Evolutionary conservation across 2,888 invertebrate species (phyloP), one percentile per base, ranked within the genome.

Genomic region (Antitype chi): DNA sequence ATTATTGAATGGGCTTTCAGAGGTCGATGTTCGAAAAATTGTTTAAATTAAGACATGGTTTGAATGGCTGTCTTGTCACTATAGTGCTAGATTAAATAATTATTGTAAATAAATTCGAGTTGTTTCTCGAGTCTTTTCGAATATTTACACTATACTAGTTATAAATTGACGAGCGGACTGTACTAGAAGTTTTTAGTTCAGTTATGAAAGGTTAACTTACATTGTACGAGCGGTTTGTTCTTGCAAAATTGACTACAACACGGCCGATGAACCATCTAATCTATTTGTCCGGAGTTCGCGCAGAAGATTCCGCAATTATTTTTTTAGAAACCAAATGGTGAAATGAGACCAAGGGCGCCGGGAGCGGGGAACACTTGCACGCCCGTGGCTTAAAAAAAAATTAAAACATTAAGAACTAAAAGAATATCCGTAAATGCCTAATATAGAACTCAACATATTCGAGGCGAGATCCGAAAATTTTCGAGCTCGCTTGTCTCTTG

Each of bases 51-150:
- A 52, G 57, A 79, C 81, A 79, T 67, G 79, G 76, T 81, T 64
- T 52, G 25, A 20, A 75, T 76, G 79, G 79, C 81, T 80, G 81
- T 80, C 62, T 63, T 63, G 79, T 81, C 63, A 76, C 81, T 62
- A 66, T 62, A 71, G 69, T 55, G 64, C 68, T 85, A 85, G 68
- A 52, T 64, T 66, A 62, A 53, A 60, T 55, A 43, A 81, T 70
- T 73, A 74, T 74, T 85, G 85, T 84, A 84, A 84, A 84, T 84
- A 84, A 57, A 63, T 47, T 47, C 83, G 83, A 81, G 83, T 81
- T 74, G 43, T 81, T 49, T 63, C 83, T 84, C 85, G 83, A 59
- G 8, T 72, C 82, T 84, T 84, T 84, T 84, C 76, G 83, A 84
- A 84, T 77, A 63, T 84, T 81, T 84, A 84, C 83, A 84, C 85